Evolutionary conservation across 2,113 vertebrate species (phyloP).

Genomic region (Mus musculus): DNA sequence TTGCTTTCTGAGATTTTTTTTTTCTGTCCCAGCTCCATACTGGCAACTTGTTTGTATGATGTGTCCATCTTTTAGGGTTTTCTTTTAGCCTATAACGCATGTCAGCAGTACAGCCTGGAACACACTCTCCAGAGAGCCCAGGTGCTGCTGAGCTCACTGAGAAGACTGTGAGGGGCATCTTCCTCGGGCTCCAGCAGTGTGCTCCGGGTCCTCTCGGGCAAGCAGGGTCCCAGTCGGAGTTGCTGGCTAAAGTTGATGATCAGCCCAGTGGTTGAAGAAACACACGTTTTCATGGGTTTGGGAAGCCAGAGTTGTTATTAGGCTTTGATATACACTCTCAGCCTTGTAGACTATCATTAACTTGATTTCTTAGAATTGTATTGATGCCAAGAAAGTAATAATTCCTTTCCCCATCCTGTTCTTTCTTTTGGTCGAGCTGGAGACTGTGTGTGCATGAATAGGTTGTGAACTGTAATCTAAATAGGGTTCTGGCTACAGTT

Average conservation of each 20-base stretch:
- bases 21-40: neutral
- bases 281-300: constrained; percentile 8
- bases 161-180: constrained; percentile 50
- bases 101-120: constrained; percentile 45
- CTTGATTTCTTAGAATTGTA: constrained; percentile 19
- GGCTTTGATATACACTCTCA: neutral
- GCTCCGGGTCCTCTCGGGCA: constrained; percentile 15
- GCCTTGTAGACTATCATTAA: constrained; percentile 17
- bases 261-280: constrained; percentile 23
- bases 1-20: constrained; percentile 47
- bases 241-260: constrained; percentile 20
- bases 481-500: neutral
- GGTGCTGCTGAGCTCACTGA: constrained; percentile 51
- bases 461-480: neutral
- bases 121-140: constrained; percentile 48
- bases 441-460: neutral
- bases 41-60: neutral
- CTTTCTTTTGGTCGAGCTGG: neutral
- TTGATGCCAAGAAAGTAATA: neutral
- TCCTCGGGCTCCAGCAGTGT: neutral
- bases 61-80: constrained; percentile 20
- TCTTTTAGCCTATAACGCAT: constrained; percentile 36
- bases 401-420: neutral
- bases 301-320: constrained; percentile 45
- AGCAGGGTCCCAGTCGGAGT: neutral